Evolutionary conservation across 2,888 invertebrate species (phyloP).

Genomic region (Salpingus planirostris): DNA sequence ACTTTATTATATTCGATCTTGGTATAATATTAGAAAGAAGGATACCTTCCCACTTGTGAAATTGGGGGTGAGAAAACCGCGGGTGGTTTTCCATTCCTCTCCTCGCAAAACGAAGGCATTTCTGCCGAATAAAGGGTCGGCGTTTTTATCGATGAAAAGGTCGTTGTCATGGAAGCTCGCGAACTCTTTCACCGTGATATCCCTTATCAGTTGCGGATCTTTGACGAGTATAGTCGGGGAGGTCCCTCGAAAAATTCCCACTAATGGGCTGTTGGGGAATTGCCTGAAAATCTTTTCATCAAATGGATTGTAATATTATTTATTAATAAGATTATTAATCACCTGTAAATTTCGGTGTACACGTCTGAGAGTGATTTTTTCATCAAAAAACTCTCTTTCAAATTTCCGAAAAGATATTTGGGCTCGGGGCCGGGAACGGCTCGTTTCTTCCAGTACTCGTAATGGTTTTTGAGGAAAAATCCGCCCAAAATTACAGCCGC

Average conservation of each 20-base stretch:
- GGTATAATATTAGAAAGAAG: neutral
- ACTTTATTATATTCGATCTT: neutral
- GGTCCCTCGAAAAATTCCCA: slow-evolving; percentile 32
- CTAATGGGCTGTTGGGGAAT: too few species aligned
- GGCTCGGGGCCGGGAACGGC: slow-evolving; percentile 24
- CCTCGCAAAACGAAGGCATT: slow-evolving; percentile 44
- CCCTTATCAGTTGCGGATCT: slow-evolving; percentile 32
- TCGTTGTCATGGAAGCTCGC: slow-evolving; percentile 35
- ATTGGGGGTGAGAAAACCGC: slow-evolving; percentile 44
- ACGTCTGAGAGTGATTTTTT: too few species aligned
- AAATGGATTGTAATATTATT: too few species aligned
- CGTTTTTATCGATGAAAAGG: slow-evolving; percentile 33
- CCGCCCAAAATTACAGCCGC: too few species aligned
- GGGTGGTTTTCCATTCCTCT: slow-evolving; percentile 43
- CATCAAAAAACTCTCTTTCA: slow-evolving; percentile 20
- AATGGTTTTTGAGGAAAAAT: neutral
- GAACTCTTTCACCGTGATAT: slow-evolving; percentile 33
- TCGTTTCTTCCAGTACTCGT: slow-evolving; percentile 21
- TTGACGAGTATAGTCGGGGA: slow-evolving; percentile 29
- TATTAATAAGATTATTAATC: too few species aligned
- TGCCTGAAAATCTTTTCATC: too few species aligned
- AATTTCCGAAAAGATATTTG: slow-evolving; percentile 19
- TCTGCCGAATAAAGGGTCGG: slow-evolving; percentile 41
- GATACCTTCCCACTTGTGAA: slow-evolving; percentile 43
- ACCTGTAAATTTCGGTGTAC: too few species aligned